phyloP scores from a whole-genome alignment of 2,113 vertebrate genomes.

The Malaclemys terrapin region DNA sequence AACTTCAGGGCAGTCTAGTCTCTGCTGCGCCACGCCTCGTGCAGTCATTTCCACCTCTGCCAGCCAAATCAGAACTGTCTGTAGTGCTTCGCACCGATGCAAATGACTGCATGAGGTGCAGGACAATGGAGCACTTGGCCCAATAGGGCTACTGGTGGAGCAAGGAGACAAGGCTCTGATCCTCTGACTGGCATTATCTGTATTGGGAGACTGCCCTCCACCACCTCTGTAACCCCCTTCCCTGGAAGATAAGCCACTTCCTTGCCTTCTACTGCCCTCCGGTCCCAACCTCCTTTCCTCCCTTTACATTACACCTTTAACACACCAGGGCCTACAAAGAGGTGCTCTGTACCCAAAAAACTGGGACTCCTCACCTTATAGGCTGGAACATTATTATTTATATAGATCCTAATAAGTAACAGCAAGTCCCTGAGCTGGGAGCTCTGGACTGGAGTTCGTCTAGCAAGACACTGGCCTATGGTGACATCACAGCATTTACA shows the following conservation, averaged over 20 bases:
- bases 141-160: not conserved
- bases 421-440: not conserved
- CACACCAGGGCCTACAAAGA: accelerated
- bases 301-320: not conserved
- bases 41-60: not conserved
- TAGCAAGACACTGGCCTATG: accelerated
- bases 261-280: not conserved
- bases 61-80: not conserved
- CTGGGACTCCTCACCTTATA: not conserved
- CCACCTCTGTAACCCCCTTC: not conserved
- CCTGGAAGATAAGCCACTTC: not conserved
- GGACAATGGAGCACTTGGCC: not conserved
- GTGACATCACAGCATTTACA: not conserved
- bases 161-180: not conserved
- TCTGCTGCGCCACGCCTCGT: not conserved
- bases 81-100: not conserved
- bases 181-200: not conserved
- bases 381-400: not conserved
- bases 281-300: not conserved
- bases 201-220: not conserved
- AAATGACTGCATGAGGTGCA: not conserved
- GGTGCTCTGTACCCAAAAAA: not conserved
- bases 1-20: not conserved
- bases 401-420: not conserved
- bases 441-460: not conserved